phyloP scores from a whole-genome alignment of 1,140 invertebrate species.

The Lutraria rhynchaena region DNA sequence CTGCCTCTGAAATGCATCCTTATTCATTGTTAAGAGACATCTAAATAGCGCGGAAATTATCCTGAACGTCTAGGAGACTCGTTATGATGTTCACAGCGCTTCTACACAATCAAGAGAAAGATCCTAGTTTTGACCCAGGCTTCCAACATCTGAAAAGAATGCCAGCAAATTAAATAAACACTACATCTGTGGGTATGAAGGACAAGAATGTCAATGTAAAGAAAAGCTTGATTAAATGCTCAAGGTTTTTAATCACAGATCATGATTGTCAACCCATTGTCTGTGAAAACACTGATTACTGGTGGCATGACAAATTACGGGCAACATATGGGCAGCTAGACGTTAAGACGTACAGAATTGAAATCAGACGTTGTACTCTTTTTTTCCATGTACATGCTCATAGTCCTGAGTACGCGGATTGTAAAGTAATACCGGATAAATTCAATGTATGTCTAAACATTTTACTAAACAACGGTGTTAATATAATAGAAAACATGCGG shows the following conservation, averaged over 20 bases:
- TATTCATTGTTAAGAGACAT: constrained; percentile 33
- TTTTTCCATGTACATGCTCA: too few species aligned
- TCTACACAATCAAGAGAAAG: constrained; percentile 29
- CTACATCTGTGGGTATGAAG: constrained; percentile 47
- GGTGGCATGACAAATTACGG: background rate
- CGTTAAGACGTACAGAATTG: too few species aligned
- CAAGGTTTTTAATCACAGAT: constrained; percentile 26
- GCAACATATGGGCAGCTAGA: too few species aligned
- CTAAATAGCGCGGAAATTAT: constrained; percentile 55
- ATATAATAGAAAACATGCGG: too few species aligned
- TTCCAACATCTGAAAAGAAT: constrained; percentile 16
- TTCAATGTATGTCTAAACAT: too few species aligned
- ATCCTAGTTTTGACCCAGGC: constrained; percentile 18
- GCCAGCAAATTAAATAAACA: constrained; percentile 53
- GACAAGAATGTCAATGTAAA: constrained; percentile 7
- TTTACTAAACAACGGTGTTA: too few species aligned
- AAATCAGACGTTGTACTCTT: too few species aligned
- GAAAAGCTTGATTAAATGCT: constrained; percentile 41
- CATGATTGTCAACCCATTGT: constrained; percentile 19
- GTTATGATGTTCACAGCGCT: constrained; percentile 34
- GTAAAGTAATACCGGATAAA: too few species aligned
- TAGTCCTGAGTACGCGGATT: too few species aligned
- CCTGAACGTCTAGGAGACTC: constrained; percentile 28
- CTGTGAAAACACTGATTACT: constrained; percentile 13
- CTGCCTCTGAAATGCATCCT: constrained; percentile 32